Base-by-base conservation (phyloP, 2,888 invertebrate genomes). In the Leucophenga maculata region DNA sequence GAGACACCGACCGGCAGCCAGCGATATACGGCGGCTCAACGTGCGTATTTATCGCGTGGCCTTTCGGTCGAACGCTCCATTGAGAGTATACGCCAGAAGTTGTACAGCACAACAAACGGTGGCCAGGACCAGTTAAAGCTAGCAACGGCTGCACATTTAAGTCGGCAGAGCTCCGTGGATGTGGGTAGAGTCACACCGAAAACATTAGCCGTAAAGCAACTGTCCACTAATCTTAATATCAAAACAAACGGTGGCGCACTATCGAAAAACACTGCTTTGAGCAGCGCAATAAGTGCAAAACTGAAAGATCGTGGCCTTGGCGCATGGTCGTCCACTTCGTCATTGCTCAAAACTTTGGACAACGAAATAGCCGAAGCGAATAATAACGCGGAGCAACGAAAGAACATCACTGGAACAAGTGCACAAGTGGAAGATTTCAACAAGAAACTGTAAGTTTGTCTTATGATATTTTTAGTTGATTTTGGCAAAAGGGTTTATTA, bases 1-100 rank as follows among this genome's bases (percentile, higher is more conserved):
- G 86, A 85, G 69, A 78, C 72, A 20, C 57, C 57, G 26, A 55
- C 59, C 13, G 22, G 18, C 44, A 69, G 75, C 11, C 59, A 73
- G 64, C 74, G 74, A 32, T 79, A 75, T 14, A 69, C 80, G 6
- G 73, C 75, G 1, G 80, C 81, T 57, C 80, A 79, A 39, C 78
- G 86, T 11, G 72, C 78, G 6, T 82, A 79, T 48, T 70, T 85
- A 18, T 77, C 83, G 13, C 77, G 86, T 6, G 86, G 85, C 4
- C 77, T 85, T 32, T 86, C 85, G 26, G 80, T 86, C 3, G 86
- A 80, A 32, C 79, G 85, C 13, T 84, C 86, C 70, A 79, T 82
- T 31, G 86, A 86, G 71, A 83, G 73, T 54, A 78, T 78, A 31
- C 82, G 84, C 64, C 82, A 77, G 72, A 82, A 77, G 68, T 70